Evolutionary conservation across 1,140 invertebrate species (phyloP).

Genomic region (Bombyx mandarina): DNA sequence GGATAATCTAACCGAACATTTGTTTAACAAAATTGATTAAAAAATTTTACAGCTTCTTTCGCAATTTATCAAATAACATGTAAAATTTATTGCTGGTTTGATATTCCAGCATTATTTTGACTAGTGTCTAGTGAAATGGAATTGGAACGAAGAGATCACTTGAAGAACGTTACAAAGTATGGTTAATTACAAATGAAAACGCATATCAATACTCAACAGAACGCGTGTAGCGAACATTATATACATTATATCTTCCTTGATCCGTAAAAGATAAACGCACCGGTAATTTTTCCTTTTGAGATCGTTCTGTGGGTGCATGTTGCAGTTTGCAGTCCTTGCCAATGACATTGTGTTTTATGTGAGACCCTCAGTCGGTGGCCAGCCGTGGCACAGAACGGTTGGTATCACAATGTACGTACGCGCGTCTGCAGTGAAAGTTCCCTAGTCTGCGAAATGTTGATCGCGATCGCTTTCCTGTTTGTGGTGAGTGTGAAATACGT

Average conservation of each 20-base stretch:
- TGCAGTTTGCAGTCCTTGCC: constrained; percentile 39
- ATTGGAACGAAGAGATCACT: no score
- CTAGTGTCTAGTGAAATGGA: no score
- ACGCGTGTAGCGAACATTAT: not conserved
- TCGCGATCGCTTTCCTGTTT: constrained; percentile 62
- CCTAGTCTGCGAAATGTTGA: constrained; percentile 59
- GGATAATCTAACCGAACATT: no score
- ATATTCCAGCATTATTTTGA: no score
- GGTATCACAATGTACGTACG: constrained; percentile 38
- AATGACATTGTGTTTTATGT: constrained; percentile 23
- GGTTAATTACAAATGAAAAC: no score
- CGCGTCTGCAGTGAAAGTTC: constrained; percentile 61
- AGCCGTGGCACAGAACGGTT: constrained; percentile 33
- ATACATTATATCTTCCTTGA: not conserved
- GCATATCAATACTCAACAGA: no score
- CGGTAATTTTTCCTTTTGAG: constrained; percentile 27
- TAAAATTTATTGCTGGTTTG: no score
- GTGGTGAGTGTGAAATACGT: constrained; percentile 55
- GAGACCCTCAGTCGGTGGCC: constrained; percentile 35
- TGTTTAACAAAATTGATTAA: no score
- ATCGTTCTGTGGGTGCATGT: constrained; percentile 17
- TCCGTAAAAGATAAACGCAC: constrained; percentile 7
- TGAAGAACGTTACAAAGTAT: no score
- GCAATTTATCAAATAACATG: no score
- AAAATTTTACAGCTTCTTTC: no score